Evolutionary conservation across 2,797 vertebrate species (phyloP), one percentile per base, ranked within the genome.

Genomic region (Acestrorhynchus altus): DNA sequence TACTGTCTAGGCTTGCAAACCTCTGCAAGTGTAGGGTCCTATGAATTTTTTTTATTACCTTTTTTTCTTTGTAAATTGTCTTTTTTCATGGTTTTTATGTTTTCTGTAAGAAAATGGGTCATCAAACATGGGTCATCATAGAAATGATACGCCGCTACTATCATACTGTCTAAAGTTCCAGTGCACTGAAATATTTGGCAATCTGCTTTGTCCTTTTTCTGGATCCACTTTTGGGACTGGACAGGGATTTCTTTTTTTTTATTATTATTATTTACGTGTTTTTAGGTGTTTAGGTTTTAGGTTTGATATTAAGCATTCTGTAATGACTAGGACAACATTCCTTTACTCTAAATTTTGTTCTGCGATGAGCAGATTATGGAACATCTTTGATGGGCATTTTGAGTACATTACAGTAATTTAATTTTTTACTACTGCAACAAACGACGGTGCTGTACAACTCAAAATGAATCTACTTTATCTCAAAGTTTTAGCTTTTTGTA

Each of bases 101-200:
- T n/a, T n/a, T n/a, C n/a, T n/a, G n/a, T n/a, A n/a, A n/a, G n/a
- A n/a, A n/a, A n/a, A n/a, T n/a, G n/a, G n/a, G n/a, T n/a, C n/a
- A n/a, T n/a, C n/a, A n/a, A n/a, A n/a, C n/a, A n/a, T n/a, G n/a
- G n/a, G n/a, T n/a, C n/a, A n/a, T n/a, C n/a, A n/a, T n/a, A n/a
- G n/a, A n/a, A n/a, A n/a, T n/a, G n/a, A n/a, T n/a, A n/a, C n/a
- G n/a, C n/a, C n/a, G n/a, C n/a, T n/a, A n/a, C n/a, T n/a, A n/a
- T n/a, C n/a, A n/a, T n/a, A n/a, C n/a, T n/a, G 20, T 52, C 8
- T 16, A n/a, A 26, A 26, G 24, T 39, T 70, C 20, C 10, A 28
- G 28, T 52, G 66, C 66, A 70, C 66, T 76, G 75, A 52, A 63
- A 42, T 12, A 28, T 39, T 40, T 28, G 9, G 59, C 13, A n/a